Conservation (phyloP, 2,888 invertebrate species). For the Rhaphigaster nebulosa region DNA sequence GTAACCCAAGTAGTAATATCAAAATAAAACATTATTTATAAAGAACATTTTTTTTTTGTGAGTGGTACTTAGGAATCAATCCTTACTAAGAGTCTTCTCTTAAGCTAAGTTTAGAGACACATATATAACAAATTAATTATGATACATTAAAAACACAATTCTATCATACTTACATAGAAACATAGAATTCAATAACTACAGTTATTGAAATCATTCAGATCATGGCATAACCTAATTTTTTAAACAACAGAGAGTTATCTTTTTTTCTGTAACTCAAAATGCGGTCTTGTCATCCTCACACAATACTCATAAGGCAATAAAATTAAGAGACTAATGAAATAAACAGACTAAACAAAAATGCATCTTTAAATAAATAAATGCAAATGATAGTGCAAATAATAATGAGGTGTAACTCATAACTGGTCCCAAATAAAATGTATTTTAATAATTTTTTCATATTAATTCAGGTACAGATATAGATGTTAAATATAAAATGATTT, state of each 20-base stretch:
- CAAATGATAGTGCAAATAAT: not conserved
- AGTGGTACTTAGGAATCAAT: too few relatives aligned
- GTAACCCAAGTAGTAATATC: too few relatives aligned
- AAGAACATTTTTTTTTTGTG: too few relatives aligned
- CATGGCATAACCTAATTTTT: not conserved
- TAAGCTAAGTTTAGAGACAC: too few relatives aligned
- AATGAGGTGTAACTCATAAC: not conserved
- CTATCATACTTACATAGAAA: not conserved
- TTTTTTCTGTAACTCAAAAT: not conserved
- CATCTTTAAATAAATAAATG: not conserved
- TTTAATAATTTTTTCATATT: not conserved
- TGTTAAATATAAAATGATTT: not conserved
- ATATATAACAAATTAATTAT: not conserved
- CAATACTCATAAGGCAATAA: not conserved
- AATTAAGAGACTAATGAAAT: not conserved
- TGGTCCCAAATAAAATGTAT: not conserved
- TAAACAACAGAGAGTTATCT: too few relatives aligned
- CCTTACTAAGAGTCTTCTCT: too few relatives aligned
- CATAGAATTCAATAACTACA: not conserved
- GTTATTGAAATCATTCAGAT: not conserved
- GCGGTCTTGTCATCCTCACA: not conserved
- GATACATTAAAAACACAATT: not conserved
- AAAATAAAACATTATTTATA: too few relatives aligned
- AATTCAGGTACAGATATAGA: not conserved
- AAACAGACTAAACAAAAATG: not conserved